phyloP scores from a whole-genome alignment of 2,113 vertebrate genomes.

The Alethe diademata region DNA sequence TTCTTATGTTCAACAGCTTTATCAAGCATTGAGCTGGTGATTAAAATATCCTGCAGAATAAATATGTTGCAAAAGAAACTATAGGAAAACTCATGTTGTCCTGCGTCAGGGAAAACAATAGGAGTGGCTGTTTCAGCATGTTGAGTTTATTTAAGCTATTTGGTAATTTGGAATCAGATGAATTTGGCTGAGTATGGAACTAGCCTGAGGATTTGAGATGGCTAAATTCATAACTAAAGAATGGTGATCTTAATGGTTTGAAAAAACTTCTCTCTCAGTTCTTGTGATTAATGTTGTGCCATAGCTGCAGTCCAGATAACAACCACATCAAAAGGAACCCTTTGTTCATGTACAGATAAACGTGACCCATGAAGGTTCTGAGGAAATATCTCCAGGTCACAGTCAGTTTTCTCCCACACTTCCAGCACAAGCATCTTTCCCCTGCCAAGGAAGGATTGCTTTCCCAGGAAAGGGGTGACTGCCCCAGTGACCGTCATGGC shows the following conservation, averaged over 20 bases:
- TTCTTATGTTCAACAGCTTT: not conserved
- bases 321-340: conserved; percentile 4
- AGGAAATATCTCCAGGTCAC: conserved; percentile 9
- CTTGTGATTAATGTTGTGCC: not conserved
- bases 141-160: not conserved
- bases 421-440: not conserved
- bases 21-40: not conserved
- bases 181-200: not conserved
- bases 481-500: not conserved
- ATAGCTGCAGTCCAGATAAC: conserved; percentile 3
- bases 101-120: not conserved
- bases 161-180: not conserved
- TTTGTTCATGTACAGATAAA: conserved; percentile 19
- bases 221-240: not conserved
- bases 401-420: not conserved
- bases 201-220: not conserved
- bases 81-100: not conserved
- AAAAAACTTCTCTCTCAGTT: conserved; percentile 5
- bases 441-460: conserved; percentile 2
- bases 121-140: not conserved
- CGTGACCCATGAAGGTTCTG: not conserved
- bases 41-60: not conserved
- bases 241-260: not conserved
- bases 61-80: not conserved
- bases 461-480: conserved; percentile 6